Base-by-base conservation (phyloP, 2,113 vertebrate genomes). In the Erinaceus europaeus region DNA sequence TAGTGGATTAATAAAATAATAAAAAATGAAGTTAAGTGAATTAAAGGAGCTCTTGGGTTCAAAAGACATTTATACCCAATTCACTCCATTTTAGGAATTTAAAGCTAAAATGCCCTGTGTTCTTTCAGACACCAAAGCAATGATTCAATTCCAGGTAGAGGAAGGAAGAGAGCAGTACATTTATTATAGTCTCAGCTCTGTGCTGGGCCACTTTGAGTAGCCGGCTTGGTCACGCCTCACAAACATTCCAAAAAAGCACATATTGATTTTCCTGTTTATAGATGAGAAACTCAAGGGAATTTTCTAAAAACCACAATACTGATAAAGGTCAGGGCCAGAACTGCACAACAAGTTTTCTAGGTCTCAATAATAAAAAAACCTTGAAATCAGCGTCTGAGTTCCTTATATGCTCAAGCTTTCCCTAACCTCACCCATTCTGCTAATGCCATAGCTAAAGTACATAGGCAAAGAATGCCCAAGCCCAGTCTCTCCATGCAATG, bases 231-330 rank as follows among this genome's bases (percentile, higher is more conserved):
- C 52, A 57, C 1, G 18, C 32, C 13, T 78, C 52, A 82, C 29
- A 85, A 36, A 64, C 20, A 65, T 29, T 74, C 40, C 32, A 32
- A 9, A 20, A n/a, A 85, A 71, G 13, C 3, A 32, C 42, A 29
- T 29, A 40, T 1, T 36, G 46, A 40, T 61, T 67, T 38, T 17
- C n/a, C 50, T 68, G 64, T 86, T 82, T 79, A 64, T 4, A 91
- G 68, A 73, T 52, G 57, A 62, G 44, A 64, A 83, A 52, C 52
- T 29, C 12, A 84, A 72, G 42, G n/a, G 52, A 27, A 34, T 15
- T 62, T 53, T 36, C 20, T 38, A 52, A 62, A 84, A 61, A 29
- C 36, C 18, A 23, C 6, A 6, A 29, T 65, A n/a, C 17, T 79
- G 13, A 48, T 52, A 29, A 68, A 77, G 18, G 17, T 38, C 67